These are phyloP conservation scores for Patella ulyssiponensis DNA, from an alignment of 2,888 invertebrate genomes.

Conservation along the genomic window DNA sequence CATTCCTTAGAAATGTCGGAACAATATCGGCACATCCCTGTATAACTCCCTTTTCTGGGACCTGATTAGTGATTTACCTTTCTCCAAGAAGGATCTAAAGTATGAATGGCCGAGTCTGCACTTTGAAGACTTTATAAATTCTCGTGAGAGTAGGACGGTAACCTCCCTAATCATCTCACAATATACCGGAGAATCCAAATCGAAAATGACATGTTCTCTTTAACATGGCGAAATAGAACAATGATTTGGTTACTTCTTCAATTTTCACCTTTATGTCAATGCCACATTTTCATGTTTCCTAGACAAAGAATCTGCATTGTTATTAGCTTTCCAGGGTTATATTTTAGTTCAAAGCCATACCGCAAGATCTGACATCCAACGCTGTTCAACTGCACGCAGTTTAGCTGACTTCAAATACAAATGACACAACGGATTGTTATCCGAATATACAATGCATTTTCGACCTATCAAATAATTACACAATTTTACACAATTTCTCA, in stretches of 20 bases:
- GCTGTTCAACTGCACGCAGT: conserved; percentile 27
- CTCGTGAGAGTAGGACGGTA: conserved; percentile 11
- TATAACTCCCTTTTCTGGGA: background rate
- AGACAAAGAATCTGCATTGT: too few species aligned
- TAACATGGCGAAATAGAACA: too few species aligned
- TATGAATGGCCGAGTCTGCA: too few species aligned
- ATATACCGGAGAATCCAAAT: too few species aligned
- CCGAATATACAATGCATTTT: conserved; percentile 18
- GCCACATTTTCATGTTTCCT: background rate
- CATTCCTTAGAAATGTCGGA: too few species aligned
- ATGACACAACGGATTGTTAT: conserved; percentile 28
- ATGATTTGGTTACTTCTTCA: background rate
- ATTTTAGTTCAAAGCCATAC: conserved; percentile 22
- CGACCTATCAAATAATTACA: conserved; percentile 24
- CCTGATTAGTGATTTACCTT: background rate
- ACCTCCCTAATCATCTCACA: background rate
- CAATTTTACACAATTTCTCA: conserved; percentile 34
- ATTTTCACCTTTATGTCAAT: background rate
- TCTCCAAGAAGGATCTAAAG: too few species aligned
- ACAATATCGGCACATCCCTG: too few species aligned
- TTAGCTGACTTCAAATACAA: conserved; percentile 22
- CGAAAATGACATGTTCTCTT: too few species aligned
- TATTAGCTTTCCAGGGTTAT: too few species aligned
- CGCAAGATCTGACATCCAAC: conserved; percentile 28
- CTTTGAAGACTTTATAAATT: conserved; percentile 1